Base-by-base conservation (phyloP, 2,888 invertebrate genomes). In the Carterocephalus palaemon region DNA sequence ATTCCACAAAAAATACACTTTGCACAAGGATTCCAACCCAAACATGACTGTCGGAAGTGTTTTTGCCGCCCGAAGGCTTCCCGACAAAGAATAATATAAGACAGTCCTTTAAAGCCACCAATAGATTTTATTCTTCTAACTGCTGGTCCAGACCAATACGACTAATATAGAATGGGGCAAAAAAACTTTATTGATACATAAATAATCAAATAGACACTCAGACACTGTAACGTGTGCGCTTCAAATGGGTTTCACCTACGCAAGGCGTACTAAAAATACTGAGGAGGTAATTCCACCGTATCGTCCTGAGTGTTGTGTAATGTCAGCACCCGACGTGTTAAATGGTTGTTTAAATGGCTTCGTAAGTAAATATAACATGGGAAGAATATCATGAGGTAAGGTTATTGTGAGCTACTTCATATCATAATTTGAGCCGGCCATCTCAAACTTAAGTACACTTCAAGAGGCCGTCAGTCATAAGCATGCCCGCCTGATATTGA, bases 361-460 rank as follows among this genome's bases (percentile, higher is more conserved):
- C 39, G 37, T 36, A 28, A 47, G 45, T 43, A 22, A 33, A 38
- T 33, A 41, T 52, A 37, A 20, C 17, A 7, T 4, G 3, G n/a
- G 17, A 40, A 19, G n/a, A 37, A 26, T 19, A 19, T 19, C 6
- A 9, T 33, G 49, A 46, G 36, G 47, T 51, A 46, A 49, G 24
- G 47, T 15, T 24, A 17, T 46, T 46, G 46, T 31, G 46, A 51
- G 39, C 49, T 52, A 46, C 56, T 54, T 61, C 62, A 67, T 64
- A 64, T 62, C 54, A 56, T 61, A 61, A 52, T 53, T 54, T 50
- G 52, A 49, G 52, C 28, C 31, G 52, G 52, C 52, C 64, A 64
- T 66, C 58, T 62, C 58, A 54, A 53, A 42, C 60, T 64, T 64
- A 71, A 78, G 74, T 72, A 74, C 70, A 70, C 75, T 70, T 56